Conservation (phyloP, 2,113 vertebrate genomes). For the Pseudorectes ferrugineus region DNA sequence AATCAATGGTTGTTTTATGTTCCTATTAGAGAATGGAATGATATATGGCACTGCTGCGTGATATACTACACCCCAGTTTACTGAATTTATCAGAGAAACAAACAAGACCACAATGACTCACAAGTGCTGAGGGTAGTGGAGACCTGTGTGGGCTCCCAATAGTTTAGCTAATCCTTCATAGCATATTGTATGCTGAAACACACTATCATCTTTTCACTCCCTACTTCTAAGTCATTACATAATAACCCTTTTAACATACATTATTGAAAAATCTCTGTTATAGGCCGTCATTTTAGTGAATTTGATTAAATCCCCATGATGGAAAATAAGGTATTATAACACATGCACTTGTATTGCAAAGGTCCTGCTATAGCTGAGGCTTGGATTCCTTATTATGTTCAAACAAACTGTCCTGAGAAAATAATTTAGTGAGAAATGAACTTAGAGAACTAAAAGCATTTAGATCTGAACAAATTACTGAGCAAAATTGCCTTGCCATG, state of each 20-base stretch:
- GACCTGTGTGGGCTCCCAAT: neutral
- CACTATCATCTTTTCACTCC: constrained; percentile 40
- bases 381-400: constrained; percentile 50
- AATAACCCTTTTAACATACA: constrained; percentile 64
- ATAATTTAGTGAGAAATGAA: constrained; percentile 75
- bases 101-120: neutral
- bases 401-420: constrained; percentile 71
- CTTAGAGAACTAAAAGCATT: constrained; percentile 65
- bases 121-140: neutral
- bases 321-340: constrained; percentile 65
- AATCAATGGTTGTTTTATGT: constrained; percentile 22
- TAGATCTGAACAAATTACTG: constrained; percentile 71
- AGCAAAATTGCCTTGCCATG: constrained; percentile 72
- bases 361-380: neutral
- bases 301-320: constrained; percentile 66
- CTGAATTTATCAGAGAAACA: constrained; percentile 37
- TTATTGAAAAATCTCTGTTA: constrained; percentile 71
- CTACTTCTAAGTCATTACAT: constrained; percentile 57
- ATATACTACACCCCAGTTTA: constrained; percentile 23
- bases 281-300: constrained; percentile 42
- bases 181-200: constrained; percentile 15
- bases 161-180: constrained; percentile 20
- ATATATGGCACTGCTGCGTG: neutral
- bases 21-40: constrained; percentile 7
- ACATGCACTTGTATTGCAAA: neutral